Conservation (phyloP, 30 jellyfish, hydroid and myxozoan genomes). For the Turritopsis rubra region DNA sequence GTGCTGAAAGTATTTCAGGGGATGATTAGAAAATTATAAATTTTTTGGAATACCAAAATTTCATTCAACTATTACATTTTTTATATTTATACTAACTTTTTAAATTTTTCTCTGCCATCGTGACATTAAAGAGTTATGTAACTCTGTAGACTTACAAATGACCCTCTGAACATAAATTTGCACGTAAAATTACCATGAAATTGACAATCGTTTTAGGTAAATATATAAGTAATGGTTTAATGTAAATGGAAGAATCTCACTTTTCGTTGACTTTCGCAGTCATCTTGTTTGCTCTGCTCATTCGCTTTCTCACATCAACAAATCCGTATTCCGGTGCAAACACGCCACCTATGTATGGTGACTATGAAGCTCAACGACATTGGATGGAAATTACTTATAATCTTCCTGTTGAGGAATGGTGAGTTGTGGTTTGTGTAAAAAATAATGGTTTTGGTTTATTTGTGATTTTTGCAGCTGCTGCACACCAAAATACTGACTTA, state of each 20-base stretch:
- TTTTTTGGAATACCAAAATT: too few relatives aligned
- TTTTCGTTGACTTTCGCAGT: neutral
- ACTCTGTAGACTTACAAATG: too few relatives aligned
- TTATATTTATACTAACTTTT: too few relatives aligned
- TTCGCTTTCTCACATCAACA: conserved; percentile 51
- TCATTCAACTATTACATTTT: too few relatives aligned
- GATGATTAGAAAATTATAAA: too few relatives aligned
- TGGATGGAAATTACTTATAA: conserved; percentile 97
- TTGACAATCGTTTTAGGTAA: neutral
- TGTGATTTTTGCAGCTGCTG: neutral
- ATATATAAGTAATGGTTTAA: neutral
- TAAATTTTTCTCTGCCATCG: too few relatives aligned
- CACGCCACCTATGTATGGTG: conserved; percentile 98
- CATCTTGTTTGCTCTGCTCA: conserved; percentile 33
- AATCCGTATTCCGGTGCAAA: conserved; percentile 78
- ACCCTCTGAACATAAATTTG: too few relatives aligned
- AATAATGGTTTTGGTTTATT: too few relatives aligned
- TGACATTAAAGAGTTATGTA: too few relatives aligned
- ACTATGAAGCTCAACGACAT: conserved; percentile 97
- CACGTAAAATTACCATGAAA: neutral
- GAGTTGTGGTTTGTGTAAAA: neutral
- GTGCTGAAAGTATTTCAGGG: too few relatives aligned
- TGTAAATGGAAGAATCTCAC: neutral
- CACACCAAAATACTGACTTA: neutral
- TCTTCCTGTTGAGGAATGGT: conserved; percentile 80